phyloP scores from a whole-genome alignment of 2,797 vertebrate genomes.

The Buphagus erythrorhynchus region DNA sequence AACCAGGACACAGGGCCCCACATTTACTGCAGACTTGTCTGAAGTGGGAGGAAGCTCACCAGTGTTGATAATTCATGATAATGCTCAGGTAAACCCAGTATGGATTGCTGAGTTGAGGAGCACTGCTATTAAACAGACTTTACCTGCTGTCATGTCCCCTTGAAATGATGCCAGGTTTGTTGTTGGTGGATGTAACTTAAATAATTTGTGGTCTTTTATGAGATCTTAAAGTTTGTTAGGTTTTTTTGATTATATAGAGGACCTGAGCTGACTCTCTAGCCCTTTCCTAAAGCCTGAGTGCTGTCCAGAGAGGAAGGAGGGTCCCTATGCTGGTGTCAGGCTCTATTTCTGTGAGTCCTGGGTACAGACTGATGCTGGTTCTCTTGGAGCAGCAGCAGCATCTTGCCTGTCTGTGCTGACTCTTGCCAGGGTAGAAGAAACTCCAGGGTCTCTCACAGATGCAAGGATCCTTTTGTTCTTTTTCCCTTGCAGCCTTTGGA shows the following conservation, averaged over 20 bases:
- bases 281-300: neutral
- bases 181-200: neutral
- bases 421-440: neutral
- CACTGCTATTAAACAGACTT: neutral
- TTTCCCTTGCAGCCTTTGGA: neutral
- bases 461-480: neutral
- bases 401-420: neutral
- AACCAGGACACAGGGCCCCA: fast-evolving
- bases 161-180: neutral
- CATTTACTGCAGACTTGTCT: fast-evolving
- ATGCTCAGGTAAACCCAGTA: neutral
- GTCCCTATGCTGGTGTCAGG: neutral
- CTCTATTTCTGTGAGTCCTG: neutral
- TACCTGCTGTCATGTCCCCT: neutral
- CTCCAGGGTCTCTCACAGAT: neutral
- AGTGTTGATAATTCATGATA: neutral
- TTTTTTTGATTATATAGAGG: neutral
- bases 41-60: neutral
- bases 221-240: neutral
- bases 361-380: neutral
- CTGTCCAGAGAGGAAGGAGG: neutral
- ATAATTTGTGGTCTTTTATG: neutral
- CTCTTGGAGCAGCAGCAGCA: neutral
- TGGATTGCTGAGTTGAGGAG: neutral
- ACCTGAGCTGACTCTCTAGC: neutral